Percentiles rank a stretch among this genome's conserved stretches.
These are phyloP conservation scores for Chiridota heheva DNA, from an alignment of 35 echinoderm and acorn worm species.

Conservation along the genomic window DNA sequence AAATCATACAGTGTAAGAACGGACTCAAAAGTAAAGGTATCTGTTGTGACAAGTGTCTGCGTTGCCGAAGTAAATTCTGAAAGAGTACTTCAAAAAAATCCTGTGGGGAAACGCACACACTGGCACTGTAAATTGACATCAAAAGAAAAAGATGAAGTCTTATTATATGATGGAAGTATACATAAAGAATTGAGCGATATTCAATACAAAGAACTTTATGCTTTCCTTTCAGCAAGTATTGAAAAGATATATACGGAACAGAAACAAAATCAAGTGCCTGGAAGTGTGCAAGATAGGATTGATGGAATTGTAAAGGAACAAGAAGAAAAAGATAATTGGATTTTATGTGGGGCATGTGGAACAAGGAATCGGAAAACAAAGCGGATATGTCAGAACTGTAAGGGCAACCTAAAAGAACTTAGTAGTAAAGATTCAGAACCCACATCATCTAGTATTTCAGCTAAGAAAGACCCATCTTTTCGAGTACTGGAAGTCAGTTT, in stretches of 20 bases:
- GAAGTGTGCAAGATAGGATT: no score
- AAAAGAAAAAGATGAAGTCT: neutral
- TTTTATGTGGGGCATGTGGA: no score
- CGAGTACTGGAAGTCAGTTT: neutral
- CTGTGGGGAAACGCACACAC: no score
- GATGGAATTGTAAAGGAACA: no score
- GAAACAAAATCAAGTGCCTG: no score
- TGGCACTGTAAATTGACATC: neutral
- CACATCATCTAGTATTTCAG: neutral
- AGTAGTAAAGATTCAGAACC: neutral
- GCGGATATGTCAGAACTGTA: no score
- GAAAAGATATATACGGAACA: no score
- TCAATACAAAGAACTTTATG: neutral
- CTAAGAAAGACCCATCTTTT: neutral
- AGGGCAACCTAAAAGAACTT: no score
- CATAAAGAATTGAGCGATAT: neutral
- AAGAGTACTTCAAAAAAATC: constrained; percentile 12
- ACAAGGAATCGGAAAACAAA: no score
- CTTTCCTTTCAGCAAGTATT: neutral
- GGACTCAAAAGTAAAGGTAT: neutral
- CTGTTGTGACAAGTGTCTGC: neutral
- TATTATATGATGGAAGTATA: neutral
- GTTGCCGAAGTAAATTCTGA: neutral
- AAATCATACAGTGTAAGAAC: constrained; percentile 14
- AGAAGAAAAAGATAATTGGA: no score